Evolutionary conservation across 2,113 vertebrate species (phyloP), one percentile per base, ranked within the genome.

Genomic region (Seriola rivoliana): DNA sequence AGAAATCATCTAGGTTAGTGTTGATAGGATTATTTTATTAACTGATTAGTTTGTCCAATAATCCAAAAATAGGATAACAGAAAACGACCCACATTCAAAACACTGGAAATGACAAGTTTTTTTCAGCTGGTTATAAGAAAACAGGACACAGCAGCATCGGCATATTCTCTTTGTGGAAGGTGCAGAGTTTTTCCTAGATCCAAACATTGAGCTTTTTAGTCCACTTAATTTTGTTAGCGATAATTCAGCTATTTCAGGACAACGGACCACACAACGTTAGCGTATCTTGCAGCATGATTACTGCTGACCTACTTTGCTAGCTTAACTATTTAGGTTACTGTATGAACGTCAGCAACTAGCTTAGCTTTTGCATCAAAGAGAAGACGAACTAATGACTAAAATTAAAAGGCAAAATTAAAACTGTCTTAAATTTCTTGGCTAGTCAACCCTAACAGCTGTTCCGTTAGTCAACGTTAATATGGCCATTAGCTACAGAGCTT

Each of bases 251-350:
- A 60, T 55, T 21, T n/a, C 29, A 21, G 32, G 59, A 0, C 55
- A 52, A 50, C 21, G 3, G 29, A 21, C 3, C 3, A 36, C 19
- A 52, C 13, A 42, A 14, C 29, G 65, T 76, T 81, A 66, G 40
- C 58, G 1, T 62, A 36, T 79, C 77, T 67, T 10, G 32, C 19
- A 77, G 36, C 59, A 40, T 29, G 52, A 40, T 21, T 66, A 80
- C 63, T 21, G 42, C 2, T 88, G 87, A 88, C 84, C 87, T 70
- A 90, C 48, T 71, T 75, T 63, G 16, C 13, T 50, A 38, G 69
- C 54, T 66, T 38, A 68, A 21, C 52, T 63, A 46, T 54, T 66
- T 19, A 57, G 68, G 59, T 32, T 23, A 58, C n/a, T 55, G 16
- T 1, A 17, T 8, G 12, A 54, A 32, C 13, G 21, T 17, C 54